Evolutionary conservation across 2,888 invertebrate species (phyloP), one percentile per base, ranked within the genome.

Genomic region (Microctonus brassicae): DNA sequence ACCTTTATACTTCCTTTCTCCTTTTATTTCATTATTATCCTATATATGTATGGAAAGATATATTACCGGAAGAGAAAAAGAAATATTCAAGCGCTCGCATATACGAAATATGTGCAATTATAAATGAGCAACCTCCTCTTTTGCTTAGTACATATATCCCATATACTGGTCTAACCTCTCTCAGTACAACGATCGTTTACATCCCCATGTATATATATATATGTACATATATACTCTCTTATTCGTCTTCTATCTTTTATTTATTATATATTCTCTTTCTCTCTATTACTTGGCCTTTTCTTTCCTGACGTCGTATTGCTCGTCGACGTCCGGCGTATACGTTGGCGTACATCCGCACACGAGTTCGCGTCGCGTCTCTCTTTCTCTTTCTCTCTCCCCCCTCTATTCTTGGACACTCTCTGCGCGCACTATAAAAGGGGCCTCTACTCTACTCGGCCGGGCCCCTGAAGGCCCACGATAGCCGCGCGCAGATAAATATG

Each of bases 151-250:
- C 89, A 86, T 89, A 88, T 87, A 88, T 89, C 88, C 88, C n/a
- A n/a, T n/a, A 88, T 88, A 83, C 89, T 89, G 89, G 90, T 90
- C 89, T 89, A 89, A 87, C 88, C 88, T 81, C 55, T 55, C 55
- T 55, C 89, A 73, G 84, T 47, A 82, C 70, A 69, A 70, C 73
- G n/a, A 76, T 73, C 69, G 71, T 69, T 66, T 70, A 55, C 68
- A 68, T 61, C 60, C 63, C 57, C 36, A 60, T 58, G 29, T 61
- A 81, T 20, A 22, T 61, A 36, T 20, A 7, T 13, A 55, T 61
- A 81, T 20, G 13, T 61, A 36, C 9, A 7, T 13, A 55, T 55
- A 53, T 24, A 55, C 11, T 26, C 26, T n/a, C 26, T 10, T 13
- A 26, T 13, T 13, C 24, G 24, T 17, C 73, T 78, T 76, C 75